phyloP scores from a whole-genome alignment of 2,888 invertebrate species.

The Scrobipalpa atriplicella region DNA sequence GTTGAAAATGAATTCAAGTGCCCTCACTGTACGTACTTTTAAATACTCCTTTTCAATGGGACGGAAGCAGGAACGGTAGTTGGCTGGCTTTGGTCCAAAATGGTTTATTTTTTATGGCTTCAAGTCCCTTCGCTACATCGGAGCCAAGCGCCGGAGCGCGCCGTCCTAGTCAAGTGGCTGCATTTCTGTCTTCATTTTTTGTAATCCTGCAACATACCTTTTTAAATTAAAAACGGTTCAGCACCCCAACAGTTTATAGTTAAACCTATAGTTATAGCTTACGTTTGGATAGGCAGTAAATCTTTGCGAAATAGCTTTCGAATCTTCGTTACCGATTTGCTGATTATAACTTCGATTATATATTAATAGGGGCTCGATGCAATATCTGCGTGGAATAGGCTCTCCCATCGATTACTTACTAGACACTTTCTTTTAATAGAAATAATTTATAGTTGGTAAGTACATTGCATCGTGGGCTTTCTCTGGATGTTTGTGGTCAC shows the following conservation, averaged over 20 bases:
- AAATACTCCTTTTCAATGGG: constrained; percentile 74
- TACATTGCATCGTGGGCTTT: constrained; percentile 17
- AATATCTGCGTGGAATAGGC: constrained; percentile 5
- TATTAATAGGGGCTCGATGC: constrained; percentile 7
- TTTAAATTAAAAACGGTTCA: constrained; percentile 15
- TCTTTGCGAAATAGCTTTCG: constrained; percentile 15
- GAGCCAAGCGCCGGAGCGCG: constrained; percentile 49
- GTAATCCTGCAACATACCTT: constrained; percentile 1
- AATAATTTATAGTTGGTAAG: constrained; percentile 18
- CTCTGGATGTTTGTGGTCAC: constrained; percentile 22
- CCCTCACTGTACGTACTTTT: constrained; percentile 64
- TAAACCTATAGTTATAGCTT: background rate
- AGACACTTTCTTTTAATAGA: constrained; percentile 16
- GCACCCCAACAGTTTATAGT: background rate
- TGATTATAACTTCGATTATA: constrained; percentile 14
- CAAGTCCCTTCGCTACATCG: constrained; percentile 55
- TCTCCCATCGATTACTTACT: constrained; percentile 7
- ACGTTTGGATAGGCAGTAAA: background rate
- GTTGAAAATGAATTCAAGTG: constrained; percentile 65
- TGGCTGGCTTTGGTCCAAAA: constrained; percentile 74
- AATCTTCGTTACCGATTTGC: constrained; percentile 13
- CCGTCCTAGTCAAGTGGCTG: constrained; percentile 59
- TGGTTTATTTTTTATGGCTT: constrained; percentile 74
- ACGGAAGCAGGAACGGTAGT: constrained; percentile 59
- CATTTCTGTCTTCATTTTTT: constrained; percentile 49